Evolutionary conservation across 1,140 invertebrate species (phyloP).

Genomic region (Nixonia krombeini): DNA sequence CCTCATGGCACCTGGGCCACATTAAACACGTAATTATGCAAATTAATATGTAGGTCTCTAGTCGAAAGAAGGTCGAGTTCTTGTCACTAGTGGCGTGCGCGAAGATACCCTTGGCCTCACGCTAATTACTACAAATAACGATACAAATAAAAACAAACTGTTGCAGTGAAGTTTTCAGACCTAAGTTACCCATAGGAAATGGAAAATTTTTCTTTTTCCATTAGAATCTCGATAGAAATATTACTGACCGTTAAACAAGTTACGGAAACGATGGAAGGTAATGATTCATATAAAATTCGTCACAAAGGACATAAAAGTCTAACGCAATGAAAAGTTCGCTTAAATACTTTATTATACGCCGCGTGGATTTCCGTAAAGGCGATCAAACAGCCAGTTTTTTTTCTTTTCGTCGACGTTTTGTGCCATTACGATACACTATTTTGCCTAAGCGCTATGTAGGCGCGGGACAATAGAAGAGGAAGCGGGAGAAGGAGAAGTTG

Average conservation of each 20-base stretch:
- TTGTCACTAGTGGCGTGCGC: slow-evolving; percentile 10
- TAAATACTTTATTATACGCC: slow-evolving; percentile 18
- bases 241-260: too few relatives aligned
- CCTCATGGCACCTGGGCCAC: slow-evolving; percentile 60
- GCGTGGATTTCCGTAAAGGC: slow-evolving; percentile 1
- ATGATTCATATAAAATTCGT: too few relatives aligned
- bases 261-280: too few relatives aligned
- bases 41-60: slow-evolving; percentile 54
- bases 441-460: slow-evolving; percentile 3
- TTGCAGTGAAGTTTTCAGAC: too few relatives aligned
- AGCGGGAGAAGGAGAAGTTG: slow-evolving; percentile 25
- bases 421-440: background rate
- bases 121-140: too few relatives aligned
- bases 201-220: too few relatives aligned
- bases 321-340: slow-evolving; percentile 18
- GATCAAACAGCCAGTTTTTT: background rate
- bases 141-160: too few relatives aligned
- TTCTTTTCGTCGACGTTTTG: background rate
- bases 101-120: too few relatives aligned
- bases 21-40: slow-evolving; percentile 64
- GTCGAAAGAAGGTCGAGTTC: slow-evolving; percentile 47
- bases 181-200: too few relatives aligned
- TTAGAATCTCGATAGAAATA: too few relatives aligned
- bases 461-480: slow-evolving; percentile 19
- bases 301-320: too few relatives aligned